A percentile compares a stretch with the other conserved stretches of the same genome.
These are phyloP conservation scores for Fulica atra DNA, from an alignment of 2,113 vertebrate genomes.

Conservation along the genomic window DNA sequence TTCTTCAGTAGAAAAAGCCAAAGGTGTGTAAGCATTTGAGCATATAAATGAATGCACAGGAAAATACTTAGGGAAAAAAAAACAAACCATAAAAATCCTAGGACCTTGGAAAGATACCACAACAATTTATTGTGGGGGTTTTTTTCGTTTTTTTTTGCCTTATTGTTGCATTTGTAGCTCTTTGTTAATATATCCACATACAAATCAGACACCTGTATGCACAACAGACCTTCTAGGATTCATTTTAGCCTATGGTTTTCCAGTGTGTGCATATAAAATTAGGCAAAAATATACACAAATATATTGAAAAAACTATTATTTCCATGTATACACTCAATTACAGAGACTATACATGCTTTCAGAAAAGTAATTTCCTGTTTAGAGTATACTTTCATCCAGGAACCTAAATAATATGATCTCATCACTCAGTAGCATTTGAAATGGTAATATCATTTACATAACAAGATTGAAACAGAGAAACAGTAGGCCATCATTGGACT, in stretches of 20 bases:
- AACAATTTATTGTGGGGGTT: not conserved
- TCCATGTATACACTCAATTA: not conserved
- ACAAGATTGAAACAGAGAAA: not conserved
- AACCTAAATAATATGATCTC: not conserved
- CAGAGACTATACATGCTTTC: not conserved
- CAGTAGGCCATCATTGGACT: not conserved
- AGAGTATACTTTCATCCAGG: not conserved
- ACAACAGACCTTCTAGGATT: not conserved
- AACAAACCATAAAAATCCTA: no score
- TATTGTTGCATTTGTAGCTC: not conserved
- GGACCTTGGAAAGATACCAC: not conserved
- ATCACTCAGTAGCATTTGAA: not conserved
- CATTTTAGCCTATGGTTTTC: not conserved
- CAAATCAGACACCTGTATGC: not conserved
- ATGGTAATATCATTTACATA: not conserved
- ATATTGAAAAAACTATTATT: not conserved
- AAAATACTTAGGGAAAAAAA: not conserved
- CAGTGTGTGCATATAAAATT: not conserved
- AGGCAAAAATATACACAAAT: rapidly evolving
- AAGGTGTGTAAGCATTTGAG: not conserved
- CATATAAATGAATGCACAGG: not conserved
- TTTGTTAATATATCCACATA: not conserved
- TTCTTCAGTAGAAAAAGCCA: not conserved
- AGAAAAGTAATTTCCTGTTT: not conserved
- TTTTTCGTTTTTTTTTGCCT: rapidly evolving